These are phyloP conservation scores for Platyrinchus mystaceus DNA, from an alignment of 2,797 vertebrate species.

Conservation along the genomic window DNA sequence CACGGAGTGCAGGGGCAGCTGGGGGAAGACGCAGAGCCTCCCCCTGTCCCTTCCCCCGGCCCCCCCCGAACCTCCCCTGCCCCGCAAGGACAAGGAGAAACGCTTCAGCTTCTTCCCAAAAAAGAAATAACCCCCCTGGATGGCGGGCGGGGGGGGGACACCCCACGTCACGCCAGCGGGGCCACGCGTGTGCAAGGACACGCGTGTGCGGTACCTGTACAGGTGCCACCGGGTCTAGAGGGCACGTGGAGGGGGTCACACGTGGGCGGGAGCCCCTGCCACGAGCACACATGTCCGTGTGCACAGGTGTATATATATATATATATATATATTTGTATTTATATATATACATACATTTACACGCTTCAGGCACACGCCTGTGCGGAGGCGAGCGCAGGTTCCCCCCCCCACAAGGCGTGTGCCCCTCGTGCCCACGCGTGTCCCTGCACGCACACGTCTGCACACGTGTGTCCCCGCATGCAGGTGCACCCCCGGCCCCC, in stretches of 20 bases:
- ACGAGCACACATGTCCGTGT: background rate
- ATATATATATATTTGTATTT: background rate
- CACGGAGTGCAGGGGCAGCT: constrained; percentile 76
- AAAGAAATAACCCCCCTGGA: constrained; percentile 84
- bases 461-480: constrained; percentile 17
- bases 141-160: accelerated
- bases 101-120: constrained; percentile 92
- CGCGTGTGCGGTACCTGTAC: background rate
- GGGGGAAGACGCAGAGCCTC: constrained; percentile 83
- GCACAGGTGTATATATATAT: background rate
- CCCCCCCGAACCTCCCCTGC: constrained; percentile 69
- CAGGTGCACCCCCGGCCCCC: background rate
- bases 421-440: background rate
- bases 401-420: background rate
- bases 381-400: accelerated
- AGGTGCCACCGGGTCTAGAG: background rate
- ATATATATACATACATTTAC: constrained; percentile 17
- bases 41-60: constrained; percentile 72
- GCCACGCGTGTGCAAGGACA: background rate
- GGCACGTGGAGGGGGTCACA: background rate
- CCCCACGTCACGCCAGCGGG: background rate
- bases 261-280: background rate
- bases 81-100: constrained; percentile 93
- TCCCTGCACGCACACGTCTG: background rate
- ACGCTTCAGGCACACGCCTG: background rate